Evolutionary conservation across 2,113 vertebrate species (phyloP).

Genomic region (Halcyon malimbica): DNA sequence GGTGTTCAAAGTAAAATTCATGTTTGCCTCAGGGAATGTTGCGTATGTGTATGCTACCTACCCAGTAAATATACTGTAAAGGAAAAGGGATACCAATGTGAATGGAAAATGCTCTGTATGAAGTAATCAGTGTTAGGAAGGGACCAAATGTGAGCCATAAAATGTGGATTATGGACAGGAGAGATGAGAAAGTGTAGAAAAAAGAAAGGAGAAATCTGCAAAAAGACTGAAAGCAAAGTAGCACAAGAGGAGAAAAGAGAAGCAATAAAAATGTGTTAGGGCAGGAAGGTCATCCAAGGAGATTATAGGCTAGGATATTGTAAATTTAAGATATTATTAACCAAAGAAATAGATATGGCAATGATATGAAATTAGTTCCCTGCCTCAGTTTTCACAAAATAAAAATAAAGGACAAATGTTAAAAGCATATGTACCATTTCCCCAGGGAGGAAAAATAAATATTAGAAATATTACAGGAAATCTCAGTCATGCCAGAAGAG

Average conservation of each 20-base stretch:
- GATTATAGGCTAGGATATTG: slow-evolving; percentile 42
- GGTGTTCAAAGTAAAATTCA: slow-evolving; percentile 29
- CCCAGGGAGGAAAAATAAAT: slow-evolving; percentile 71
- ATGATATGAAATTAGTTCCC: slow-evolving; percentile 68
- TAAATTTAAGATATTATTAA: slow-evolving; percentile 68
- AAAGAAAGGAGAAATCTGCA: background rate
- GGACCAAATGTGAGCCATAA: background rate
- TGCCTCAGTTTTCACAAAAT: slow-evolving; percentile 66
- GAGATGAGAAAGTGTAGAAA: background rate
- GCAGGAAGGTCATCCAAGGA: slow-evolving; percentile 40
- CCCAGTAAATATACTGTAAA: slow-evolving; percentile 17
- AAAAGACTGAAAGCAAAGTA: slow-evolving; percentile 39
- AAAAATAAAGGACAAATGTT: slow-evolving; percentile 70
- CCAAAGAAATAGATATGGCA: slow-evolving; percentile 61
- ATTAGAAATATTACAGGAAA: slow-evolving; percentile 78
- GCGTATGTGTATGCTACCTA: background rate
- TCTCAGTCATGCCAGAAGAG: slow-evolving; percentile 62
- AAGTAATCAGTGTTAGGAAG: slow-evolving; percentile 28
- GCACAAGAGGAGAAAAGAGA: slow-evolving; percentile 5
- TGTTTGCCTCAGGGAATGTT: background rate
- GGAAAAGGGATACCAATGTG: background rate
- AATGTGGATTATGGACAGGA: background rate
- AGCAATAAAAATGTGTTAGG: slow-evolving; percentile 3
- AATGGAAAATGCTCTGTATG: slow-evolving; percentile 37
- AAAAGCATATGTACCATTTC: slow-evolving; percentile 73